Percentiles rank a stretch among this genome's conserved stretches.
Evolutionary conservation across 2,797 vertebrate genomes (phyloP).

Genomic region (Oreochromis grahami): DNA sequence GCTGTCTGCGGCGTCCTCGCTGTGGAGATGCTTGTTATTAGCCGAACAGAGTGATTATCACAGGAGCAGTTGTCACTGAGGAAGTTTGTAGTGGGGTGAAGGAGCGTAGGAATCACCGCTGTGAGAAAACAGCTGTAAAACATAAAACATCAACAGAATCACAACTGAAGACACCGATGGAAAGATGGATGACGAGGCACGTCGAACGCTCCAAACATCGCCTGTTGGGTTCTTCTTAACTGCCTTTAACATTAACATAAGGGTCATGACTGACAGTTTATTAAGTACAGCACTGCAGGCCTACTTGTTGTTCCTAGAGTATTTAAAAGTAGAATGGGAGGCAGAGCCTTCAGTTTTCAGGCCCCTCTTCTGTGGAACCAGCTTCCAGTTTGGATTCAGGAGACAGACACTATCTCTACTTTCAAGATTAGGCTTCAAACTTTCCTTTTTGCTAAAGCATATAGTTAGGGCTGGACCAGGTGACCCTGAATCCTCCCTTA

Average conservation of each 20-base stretch:
- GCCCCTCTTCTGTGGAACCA: no score
- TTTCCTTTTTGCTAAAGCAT: no score
- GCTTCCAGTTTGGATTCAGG: no score
- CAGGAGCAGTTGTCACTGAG: rapidly evolving
- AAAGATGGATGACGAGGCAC: neutral
- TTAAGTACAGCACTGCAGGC: rapidly evolving
- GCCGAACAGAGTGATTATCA: neutral
- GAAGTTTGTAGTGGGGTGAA: neutral
- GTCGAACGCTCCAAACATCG: rapidly evolving
- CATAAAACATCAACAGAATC: neutral
- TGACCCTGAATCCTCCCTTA: no score
- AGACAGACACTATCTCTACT: no score
- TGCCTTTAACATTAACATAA: neutral
- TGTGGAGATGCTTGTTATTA: neutral
- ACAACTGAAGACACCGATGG: neutral
- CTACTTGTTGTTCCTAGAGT: neutral
- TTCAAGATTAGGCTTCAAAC: no score
- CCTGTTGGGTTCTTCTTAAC: neutral
- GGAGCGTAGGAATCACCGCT: rapidly evolving
- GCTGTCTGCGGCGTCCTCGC: neutral
- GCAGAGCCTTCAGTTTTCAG: neutral
- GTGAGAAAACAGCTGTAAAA: neutral
- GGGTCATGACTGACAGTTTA: neutral
- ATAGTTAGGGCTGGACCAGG: no score
- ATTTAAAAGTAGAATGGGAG: neutral